Conservation (phyloP, 2,113 vertebrate species). For the Gallinago media region DNA sequence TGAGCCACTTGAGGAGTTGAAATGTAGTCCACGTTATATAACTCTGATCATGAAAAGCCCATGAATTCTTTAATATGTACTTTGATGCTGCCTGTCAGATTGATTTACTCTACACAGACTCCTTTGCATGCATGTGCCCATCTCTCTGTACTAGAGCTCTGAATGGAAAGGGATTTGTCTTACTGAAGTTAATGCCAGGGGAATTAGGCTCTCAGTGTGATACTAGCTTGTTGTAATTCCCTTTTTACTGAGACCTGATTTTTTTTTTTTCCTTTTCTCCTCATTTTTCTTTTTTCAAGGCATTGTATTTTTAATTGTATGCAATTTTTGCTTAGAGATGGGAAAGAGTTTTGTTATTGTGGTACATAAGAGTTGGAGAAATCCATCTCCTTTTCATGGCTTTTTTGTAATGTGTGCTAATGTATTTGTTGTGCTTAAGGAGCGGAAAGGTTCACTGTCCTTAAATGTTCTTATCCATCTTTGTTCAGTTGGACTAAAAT, state of each 20-base stretch:
- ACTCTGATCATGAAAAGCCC: constrained; percentile 12
- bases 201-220: not conserved
- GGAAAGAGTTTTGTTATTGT: not conserved
- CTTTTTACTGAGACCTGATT: not conserved
- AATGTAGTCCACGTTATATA: constrained; percentile 12
- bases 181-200: not conserved
- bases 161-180: not conserved
- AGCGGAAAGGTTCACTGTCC: not conserved
- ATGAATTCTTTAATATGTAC: constrained; percentile 46
- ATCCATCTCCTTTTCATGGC: not conserved
- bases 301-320: not conserved
- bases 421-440: not conserved
- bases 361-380: not conserved
- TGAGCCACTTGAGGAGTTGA: not conserved
- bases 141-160: not conserved
- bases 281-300: not conserved
- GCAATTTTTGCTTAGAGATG: not conserved
- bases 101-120: not conserved
- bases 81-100: constrained; percentile 39
- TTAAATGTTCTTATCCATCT: not conserved
- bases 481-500: not conserved
- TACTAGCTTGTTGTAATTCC: not conserved
- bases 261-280: fast-evolving
- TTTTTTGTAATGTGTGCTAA: not conserved
- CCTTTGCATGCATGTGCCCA: fast-evolving